Evolutionary conservation across 1,140 invertebrate species (phyloP).

Genomic region (Melipona quadrifasciata): DNA sequence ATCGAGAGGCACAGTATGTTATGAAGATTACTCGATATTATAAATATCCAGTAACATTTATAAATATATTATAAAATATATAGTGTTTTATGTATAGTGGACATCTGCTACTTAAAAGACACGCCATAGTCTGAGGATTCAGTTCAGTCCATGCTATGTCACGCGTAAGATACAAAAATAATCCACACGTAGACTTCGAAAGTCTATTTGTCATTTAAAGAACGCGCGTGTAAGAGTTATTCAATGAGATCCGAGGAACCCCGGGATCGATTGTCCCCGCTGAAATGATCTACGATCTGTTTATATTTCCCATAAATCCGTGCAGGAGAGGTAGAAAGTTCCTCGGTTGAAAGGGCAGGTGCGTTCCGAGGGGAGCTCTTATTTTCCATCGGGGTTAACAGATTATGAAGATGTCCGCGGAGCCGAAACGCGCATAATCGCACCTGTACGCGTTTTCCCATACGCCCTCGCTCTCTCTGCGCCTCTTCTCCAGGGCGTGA

Average conservation of each 20-base stretch:
- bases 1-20: not conserved
- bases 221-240: not conserved
- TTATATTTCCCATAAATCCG: slow-evolving; percentile 22
- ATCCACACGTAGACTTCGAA: not conserved
- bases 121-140: too few species aligned
- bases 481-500: slow-evolving; percentile 75
- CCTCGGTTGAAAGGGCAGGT: not conserved
- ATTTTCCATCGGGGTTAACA: slow-evolving; percentile 68
- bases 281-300: slow-evolving; percentile 42
- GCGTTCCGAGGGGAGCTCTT: not conserved
- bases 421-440: slow-evolving; percentile 54
- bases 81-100: not conserved
- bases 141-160: not conserved
- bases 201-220: not conserved
- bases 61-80: not conserved
- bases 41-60: too few species aligned
- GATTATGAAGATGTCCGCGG: slow-evolving; percentile 77
- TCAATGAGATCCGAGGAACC: not conserved
- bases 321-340: slow-evolving; percentile 9
- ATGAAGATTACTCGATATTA: too few species aligned
- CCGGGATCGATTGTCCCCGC: not conserved
- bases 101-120: not conserved
- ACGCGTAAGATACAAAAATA: not conserved
- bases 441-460: slow-evolving; percentile 67
- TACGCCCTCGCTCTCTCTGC: slow-evolving; percentile 46